phyloP scores from a whole-genome alignment of 2,888 invertebrate species.

The Rhamphomyia laevipes region DNA sequence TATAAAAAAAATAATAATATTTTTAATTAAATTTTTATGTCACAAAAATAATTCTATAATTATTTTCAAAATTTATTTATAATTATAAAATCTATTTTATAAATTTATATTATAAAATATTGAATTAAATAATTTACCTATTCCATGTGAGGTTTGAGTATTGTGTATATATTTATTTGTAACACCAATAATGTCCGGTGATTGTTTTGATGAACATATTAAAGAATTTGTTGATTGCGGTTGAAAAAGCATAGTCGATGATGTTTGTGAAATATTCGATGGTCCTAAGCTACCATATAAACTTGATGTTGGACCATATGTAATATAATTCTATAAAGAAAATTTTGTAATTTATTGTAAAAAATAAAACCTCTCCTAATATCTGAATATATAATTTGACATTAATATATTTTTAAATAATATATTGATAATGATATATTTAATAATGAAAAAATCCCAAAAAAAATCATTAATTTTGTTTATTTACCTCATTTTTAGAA shows the following conservation, averaged over 20 bases:
- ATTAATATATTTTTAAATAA: no score
- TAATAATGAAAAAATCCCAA: no score
- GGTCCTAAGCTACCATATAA: constrained; percentile 30
- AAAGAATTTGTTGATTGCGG: constrained; percentile 18
- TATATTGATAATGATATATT: no score
- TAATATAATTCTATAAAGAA: constrained; percentile 29
- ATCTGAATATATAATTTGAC: background rate
- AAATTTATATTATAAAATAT: background rate
- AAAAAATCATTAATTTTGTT: no score
- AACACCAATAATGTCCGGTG: constrained; percentile 34
- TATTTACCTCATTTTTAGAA: constrained; percentile 36
- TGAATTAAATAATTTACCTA: background rate
- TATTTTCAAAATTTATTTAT: no score
- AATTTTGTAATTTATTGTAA: background rate
- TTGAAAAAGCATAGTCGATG: constrained; percentile 24
- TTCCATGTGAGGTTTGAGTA: constrained; percentile 7
- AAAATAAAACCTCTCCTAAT: background rate
- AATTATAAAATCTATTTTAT: background rate
- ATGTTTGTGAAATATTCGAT: constrained; percentile 25
- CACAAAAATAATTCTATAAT: no score
- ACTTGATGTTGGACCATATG: constrained; percentile 30
- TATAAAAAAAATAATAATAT: no score
- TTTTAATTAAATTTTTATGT: no score
- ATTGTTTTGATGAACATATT: constrained; percentile 26
- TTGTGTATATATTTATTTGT: constrained; percentile 25